These are phyloP conservation scores for Drosophila mimetica DNA, from an alignment of 2,888 invertebrate genomes.

Conservation along the genomic window DNA sequence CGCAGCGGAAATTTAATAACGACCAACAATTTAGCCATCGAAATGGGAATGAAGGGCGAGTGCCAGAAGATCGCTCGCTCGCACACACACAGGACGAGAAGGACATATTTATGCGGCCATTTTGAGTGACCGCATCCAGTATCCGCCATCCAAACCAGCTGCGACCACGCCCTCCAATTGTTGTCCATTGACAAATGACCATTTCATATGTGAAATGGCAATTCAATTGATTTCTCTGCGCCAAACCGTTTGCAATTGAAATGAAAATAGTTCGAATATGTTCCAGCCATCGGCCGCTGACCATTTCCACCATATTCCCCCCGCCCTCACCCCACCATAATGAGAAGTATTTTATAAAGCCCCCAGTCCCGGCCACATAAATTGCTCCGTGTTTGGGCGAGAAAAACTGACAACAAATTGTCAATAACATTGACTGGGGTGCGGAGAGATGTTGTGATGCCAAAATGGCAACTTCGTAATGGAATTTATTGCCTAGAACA, in stretches of 20 bases:
- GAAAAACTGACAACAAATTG: slow-evolving; percentile 73
- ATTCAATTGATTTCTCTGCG: slow-evolving; percentile 76
- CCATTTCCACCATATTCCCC: slow-evolving; percentile 3
- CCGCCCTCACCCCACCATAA: too few species aligned
- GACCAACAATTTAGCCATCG: slow-evolving; percentile 76
- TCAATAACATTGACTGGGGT: slow-evolving; percentile 66
- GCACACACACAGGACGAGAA: slow-evolving; percentile 30
- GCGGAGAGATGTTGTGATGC: slow-evolving; percentile 53
- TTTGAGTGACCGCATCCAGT: slow-evolving; percentile 68
- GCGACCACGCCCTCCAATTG: slow-evolving; percentile 49
- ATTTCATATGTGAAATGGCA: slow-evolving; percentile 80
- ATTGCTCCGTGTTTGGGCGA: slow-evolving; percentile 51
- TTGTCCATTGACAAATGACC: slow-evolving; percentile 78
- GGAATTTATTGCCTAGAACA: slow-evolving; percentile 69
- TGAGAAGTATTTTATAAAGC: slow-evolving; percentile 78
- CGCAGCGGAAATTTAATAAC: slow-evolving; percentile 80
- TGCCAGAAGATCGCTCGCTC: slow-evolving; percentile 30
- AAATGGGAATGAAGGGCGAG: slow-evolving; percentile 15
- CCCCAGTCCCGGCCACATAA: slow-evolving; percentile 52
- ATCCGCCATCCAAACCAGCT: slow-evolving; percentile 31
- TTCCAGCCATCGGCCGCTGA: slow-evolving; percentile 53
- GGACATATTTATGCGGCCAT: slow-evolving; percentile 79
- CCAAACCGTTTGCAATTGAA: slow-evolving; percentile 74
- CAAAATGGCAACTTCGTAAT: slow-evolving; percentile 54
- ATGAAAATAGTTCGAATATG: slow-evolving; percentile 78